phyloP scores from a whole-genome alignment of 2,888 invertebrate species.

The Drosophila mimica region DNA sequence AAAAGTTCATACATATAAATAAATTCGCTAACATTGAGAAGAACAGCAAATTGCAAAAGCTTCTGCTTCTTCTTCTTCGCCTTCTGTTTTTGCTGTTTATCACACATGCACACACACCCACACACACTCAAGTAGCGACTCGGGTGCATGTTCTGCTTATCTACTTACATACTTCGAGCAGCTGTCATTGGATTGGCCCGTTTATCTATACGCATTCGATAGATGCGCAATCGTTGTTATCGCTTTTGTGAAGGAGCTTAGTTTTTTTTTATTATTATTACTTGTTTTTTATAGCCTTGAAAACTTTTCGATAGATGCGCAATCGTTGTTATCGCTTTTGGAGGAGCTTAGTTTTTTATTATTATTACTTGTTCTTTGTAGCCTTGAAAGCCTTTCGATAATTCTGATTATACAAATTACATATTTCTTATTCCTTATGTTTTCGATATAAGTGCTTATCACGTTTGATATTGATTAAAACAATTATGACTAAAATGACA shows the following conservation, averaged over 20 bases:
- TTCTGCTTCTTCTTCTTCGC: not conserved
- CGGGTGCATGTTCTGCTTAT: not conserved
- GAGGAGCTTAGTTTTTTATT: not conserved
- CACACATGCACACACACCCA: not conserved
- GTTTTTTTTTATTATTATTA: not conserved
- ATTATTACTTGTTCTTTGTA: not conserved
- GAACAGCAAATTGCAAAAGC: not conserved
- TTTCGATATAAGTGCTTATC: not conserved
- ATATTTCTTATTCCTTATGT: too few relatives aligned
- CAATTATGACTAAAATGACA: not conserved
- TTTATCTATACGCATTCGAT: not conserved
- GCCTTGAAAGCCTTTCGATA: not conserved
- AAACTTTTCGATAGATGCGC: not conserved
- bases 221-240: not conserved
- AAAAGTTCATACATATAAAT: not conserved
- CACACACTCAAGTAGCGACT: not conserved
- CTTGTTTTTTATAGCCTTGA: not conserved
- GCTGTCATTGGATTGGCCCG: slow-evolving; percentile 1
- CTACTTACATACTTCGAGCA: not conserved
- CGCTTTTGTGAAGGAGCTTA: not conserved
- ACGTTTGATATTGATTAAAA: not conserved
- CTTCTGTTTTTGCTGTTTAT: not conserved
- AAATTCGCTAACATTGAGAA: not conserved
- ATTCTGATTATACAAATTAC: not conserved
- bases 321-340: not conserved